A percentile compares a stretch with the other conserved stretches of the same genome.
Conservation (phyloP, 2,888 invertebrate genomes). For the Polydrusus cervinus region DNA sequence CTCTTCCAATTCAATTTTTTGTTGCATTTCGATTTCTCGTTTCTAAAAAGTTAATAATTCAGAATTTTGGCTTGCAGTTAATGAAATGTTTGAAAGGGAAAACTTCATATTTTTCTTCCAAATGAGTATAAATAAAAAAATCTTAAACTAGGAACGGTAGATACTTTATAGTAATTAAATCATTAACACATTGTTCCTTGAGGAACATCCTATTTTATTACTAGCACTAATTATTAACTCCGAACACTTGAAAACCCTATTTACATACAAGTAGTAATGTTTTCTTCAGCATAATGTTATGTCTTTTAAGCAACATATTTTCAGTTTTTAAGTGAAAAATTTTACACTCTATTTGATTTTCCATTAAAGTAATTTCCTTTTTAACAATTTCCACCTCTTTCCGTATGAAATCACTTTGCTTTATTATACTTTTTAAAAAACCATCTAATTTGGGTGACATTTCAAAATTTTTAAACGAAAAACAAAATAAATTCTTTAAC, state of each 20-base stretch:
- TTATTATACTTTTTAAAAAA: neutral
- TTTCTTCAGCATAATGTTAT: neutral
- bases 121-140: too few species aligned
- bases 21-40: conserved; percentile 92
- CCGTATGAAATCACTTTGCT: conserved; percentile 2
- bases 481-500: neutral
- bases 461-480: neutral
- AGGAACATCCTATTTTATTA: too few species aligned
- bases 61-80: neutral
- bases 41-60: conserved; percentile 65
- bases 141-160: too few species aligned
- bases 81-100: too few species aligned
- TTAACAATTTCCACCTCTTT: conserved; percentile 16
- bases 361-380: neutral
- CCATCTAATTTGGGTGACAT: conserved; percentile 1
- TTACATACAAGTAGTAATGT: conserved; percentile 7
- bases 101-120: too few species aligned
- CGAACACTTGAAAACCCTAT: neutral
- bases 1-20: conserved; percentile 94
- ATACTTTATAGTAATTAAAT: too few species aligned
- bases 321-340: conserved; percentile 9
- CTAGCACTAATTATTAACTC: too few species aligned
- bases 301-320: conserved; percentile 5
- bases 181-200: too few species aligned
- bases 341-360: neutral